Evolutionary conservation across 92 coral and sea anemone genomes (phyloP), one percentile per base, ranked within the genome.

Genomic region (Epizoanthus illoricatus): DNA sequence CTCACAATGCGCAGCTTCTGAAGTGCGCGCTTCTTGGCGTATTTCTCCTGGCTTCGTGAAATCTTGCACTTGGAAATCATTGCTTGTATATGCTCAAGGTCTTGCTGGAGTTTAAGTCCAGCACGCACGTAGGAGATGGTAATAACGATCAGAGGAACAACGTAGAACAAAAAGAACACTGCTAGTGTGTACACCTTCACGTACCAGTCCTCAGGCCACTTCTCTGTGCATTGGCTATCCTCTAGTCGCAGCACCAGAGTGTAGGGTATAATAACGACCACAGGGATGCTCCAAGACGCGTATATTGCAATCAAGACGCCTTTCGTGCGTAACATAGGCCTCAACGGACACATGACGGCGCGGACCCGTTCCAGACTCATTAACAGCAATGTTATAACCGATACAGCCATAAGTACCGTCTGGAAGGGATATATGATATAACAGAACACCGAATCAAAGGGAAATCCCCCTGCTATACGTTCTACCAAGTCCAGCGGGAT

Each of bases 291-390:
- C 99, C 99, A 96, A 4, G 90, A 82, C 21, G 87, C 84, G 4
- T 85, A 80, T 0, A 89, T 87, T n/a, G 90, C 88, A 4, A 86
- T 84, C 75, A 87, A 74, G 9, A 91, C 84, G 10, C 84, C 86
- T 36, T 67, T 90, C 24, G 79, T 87, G 11, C 84, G 63, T 75
- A 93, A 74, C 43, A 88, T 88, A 5, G 90, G 91, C 55, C 93
- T 88, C 24, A 96, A 82, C 0, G 99, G 99, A 18, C 89, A 68
- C 84, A 93, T 83, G 5, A 96, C 92, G 56, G 92, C 93, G 3
- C 97, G 92, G 55, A 90, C 78, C 7, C 99, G 90, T 62, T 96
- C 99, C 71, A 96, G 76, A 41, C 97, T 93, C 99, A 96, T 96
- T 71, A 93, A 90, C 63, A 94, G 75, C 80, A 96, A 49, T 18